Base-by-base conservation (phyloP, 2,113 vertebrate species). In the Oreamnos americanus region DNA sequence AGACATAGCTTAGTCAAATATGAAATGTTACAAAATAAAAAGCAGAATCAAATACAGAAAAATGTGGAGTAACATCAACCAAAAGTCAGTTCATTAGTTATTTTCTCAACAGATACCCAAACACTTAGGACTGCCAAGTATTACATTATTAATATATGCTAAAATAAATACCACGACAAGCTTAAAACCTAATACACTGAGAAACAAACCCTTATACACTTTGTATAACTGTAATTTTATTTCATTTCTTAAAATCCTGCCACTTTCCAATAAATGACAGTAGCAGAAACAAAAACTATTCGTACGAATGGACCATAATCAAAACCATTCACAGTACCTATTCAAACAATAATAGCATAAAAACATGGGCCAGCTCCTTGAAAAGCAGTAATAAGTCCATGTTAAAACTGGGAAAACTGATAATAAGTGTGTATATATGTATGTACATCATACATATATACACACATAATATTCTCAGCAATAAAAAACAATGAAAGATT, bases 211-310 rank as follows among this genome's bases (percentile, higher is more conserved):
- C 12, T 86, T 88, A 79, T 26, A 39, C 12, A 89, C 9, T 39
- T 82, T 55, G n/a, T 51, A 60, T 64, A 91, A 57, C 21, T 86
- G 16, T 47, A 51, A 91, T 81, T 94, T 47, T 81, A 91, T 57
- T 94, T 64, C 82, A 82, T 95, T 95, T 96, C 19, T 96, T 85
- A 79, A 95, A 96, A 94, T 76, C 82, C 47, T 87, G 11, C 57
- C 78, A 96, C 96, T 97, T 91, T 87, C 30, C 90, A 92, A 91
- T 87, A 86, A 96, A 88, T 3, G 39, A 91, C 2, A 87, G 16
- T 15, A 79, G 39, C 83, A 96, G 60, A 93, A 90, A 92, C 3
- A 86, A 87, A 76, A 84, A 64, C 55, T 82, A 53, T 36, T 91
- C 51, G 53, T 39, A 21, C 25, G 60, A 97, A 71, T 60, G 28